Evolutionary conservation across 2,888 invertebrate species (phyloP), one percentile per base, ranked within the genome.

Genomic region (Eutolmus rufibarbis): DNA sequence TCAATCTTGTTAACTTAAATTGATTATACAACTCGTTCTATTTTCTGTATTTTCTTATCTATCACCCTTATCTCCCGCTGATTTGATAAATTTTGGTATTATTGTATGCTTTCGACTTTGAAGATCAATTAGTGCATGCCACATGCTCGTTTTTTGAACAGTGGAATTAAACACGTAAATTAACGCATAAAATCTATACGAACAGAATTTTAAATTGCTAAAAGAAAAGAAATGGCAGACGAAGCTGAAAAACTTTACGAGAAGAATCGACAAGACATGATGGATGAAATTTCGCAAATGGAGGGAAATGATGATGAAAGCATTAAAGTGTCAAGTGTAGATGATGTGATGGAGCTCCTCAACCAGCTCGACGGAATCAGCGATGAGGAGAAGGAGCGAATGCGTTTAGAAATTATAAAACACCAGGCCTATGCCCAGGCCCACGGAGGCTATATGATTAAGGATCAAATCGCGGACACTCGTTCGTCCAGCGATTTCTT

Each of bases 311-410:
- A 89, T 82, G 89, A 92, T 14, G 91, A 90, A 4, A 90, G 92
- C 78, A 91, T 91, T n/a, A 91, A 93, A 87, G 92, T 94, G 87
- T 95, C 95, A 0, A 93, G 94, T 0, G 90, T 93, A 1, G 94
- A 95, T 34, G 93, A 95, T 66, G 90, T 96, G 0, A 90, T 95
- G 88, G 93, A 94, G 74, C 91, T 95, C 91, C 91, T 96, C 31
- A 94, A 96, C 28, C 91, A 93, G 0, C 93, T 95, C 90, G 90
- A 91, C 0, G 94, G 94, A 2, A 90, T 96, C 2, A 92, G 94
- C 82, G 95, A 95, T 5, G 95, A 95, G 31, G 94, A 95, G 85
- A 95, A 94, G 89, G 94, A 94, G n/a, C 93, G 93, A 86, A 90
- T 96, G 28, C 93, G 93, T 87, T 92, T 92, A 1, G 93, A 94